A percentile compares a stretch with the other conserved stretches of the same genome.
Evolutionary conservation across 1,140 invertebrate genomes (phyloP).

Genomic region (Eurosta solidaginis): DNA sequence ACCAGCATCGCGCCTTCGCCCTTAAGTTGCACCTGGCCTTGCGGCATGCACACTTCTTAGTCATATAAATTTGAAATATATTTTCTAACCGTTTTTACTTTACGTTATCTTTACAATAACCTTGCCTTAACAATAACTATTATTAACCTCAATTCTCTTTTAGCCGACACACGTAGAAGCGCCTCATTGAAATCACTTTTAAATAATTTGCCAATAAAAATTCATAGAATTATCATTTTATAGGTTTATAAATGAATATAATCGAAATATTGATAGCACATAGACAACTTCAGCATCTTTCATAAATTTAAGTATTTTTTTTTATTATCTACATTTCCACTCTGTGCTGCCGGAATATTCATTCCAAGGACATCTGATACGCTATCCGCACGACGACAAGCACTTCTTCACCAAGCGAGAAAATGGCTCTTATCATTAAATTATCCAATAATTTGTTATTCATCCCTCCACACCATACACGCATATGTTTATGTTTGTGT

Average conservation of each 20-base stretch:
- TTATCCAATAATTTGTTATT: background rate
- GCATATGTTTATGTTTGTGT: too few species aligned
- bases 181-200: conserved; percentile 26
- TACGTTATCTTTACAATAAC: too few species aligned
- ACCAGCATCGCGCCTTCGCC: too few species aligned
- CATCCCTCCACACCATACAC: background rate
- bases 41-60: too few species aligned
- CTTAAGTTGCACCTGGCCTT: too few species aligned
- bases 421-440: conserved; percentile 2
- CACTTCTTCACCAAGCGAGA: background rate
- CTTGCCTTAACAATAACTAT: too few species aligned
- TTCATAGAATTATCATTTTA: conserved; percentile 35
- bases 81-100: too few species aligned
- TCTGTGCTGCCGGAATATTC: background rate
- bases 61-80: too few species aligned
- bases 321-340: background rate
- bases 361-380: background rate
- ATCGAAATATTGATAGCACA: conserved; percentile 2
- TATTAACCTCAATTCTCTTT: too few species aligned
- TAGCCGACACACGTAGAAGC: background rate
- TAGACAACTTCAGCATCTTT: background rate
- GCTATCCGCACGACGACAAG: background rate
- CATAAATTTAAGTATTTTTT: conserved; percentile 5
- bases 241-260: conserved; percentile 26
- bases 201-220: conserved; percentile 36